These are phyloP conservation scores for Ommatoiulus sabulosus DNA, from an alignment of 2,888 invertebrate genomes.

Conservation along the genomic window DNA sequence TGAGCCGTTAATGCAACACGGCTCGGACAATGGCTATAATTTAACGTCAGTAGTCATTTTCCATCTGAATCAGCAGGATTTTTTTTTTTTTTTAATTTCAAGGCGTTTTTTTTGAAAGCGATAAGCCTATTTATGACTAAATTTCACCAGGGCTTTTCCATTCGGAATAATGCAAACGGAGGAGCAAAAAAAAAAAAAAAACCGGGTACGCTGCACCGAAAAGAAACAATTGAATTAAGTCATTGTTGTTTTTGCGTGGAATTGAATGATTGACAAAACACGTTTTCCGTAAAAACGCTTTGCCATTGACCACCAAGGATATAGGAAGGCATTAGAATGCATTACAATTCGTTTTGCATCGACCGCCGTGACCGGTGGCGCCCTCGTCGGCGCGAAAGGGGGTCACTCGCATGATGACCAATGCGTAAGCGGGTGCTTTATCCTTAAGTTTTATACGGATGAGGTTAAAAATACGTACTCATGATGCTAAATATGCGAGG, in stretches of 20 bases:
- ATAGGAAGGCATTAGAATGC: slow-evolving; percentile 10
- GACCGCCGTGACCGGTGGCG: background rate
- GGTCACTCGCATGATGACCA: slow-evolving; percentile 1
- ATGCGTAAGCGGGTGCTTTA: background rate
- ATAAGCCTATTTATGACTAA: background rate
- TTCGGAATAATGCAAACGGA: background rate
- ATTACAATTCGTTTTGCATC: background rate
- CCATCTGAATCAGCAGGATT: background rate
- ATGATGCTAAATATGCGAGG: background rate
- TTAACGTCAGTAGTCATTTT: background rate
- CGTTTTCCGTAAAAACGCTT: background rate
- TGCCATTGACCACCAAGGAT: slow-evolving; percentile 47
- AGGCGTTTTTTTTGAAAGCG: background rate
- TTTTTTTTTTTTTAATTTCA: background rate
- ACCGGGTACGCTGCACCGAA: slow-evolving; percentile 12
- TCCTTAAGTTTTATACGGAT: background rate
- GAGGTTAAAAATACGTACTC: slow-evolving; percentile 12
- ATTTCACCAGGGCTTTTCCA: background rate
- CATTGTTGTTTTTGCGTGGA: background rate
- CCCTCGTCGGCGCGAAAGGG: background rate
- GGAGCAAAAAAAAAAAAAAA: background rate
- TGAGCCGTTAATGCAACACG: background rate
- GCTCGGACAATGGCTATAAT: background rate
- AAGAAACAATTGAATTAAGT: slow-evolving; percentile 47
- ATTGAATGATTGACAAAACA: slow-evolving; percentile 34